Conservation (phyloP, 2,888 invertebrate genomes). For the Drosophila kambysellisi region DNA sequence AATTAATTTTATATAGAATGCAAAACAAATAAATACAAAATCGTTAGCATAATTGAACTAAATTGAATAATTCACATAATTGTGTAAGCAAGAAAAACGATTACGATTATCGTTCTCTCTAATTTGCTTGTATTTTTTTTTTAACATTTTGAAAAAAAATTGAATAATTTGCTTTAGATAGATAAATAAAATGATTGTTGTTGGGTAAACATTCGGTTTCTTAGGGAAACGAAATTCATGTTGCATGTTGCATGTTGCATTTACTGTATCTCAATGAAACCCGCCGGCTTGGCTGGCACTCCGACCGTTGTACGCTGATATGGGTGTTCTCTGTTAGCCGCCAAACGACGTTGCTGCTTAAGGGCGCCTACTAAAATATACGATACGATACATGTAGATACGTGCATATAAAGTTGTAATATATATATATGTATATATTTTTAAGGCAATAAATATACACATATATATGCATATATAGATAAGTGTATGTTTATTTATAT, state of each 20-base stretch:
- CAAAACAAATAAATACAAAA: constrained; percentile 44
- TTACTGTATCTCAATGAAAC: constrained; percentile 82
- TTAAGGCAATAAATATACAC: constrained; percentile 45
- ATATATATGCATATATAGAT: constrained; percentile 35
- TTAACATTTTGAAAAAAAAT: constrained; percentile 17
- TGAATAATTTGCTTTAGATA: constrained; percentile 22
- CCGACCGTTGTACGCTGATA: constrained; percentile 95
- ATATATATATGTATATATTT: constrained; percentile 48
- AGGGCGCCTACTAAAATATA: constrained; percentile 85
- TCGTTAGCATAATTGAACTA: constrained; percentile 65
- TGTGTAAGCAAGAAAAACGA: constrained; percentile 12
- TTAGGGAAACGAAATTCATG: constrained; percentile 46
- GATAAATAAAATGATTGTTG: constrained; percentile 28
- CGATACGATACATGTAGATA: constrained; percentile 77
- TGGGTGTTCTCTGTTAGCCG: constrained; percentile 95
- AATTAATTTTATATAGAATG: constrained; percentile 18
- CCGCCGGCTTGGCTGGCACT: constrained; percentile 88
- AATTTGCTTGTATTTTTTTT: background rate
- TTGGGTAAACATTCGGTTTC: constrained; percentile 20
- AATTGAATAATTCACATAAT: constrained; percentile 44
- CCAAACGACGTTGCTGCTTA: constrained; percentile 93
- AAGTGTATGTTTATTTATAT: constrained; percentile 22
- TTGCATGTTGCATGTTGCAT: constrained; percentile 17
- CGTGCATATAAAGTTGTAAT: constrained; percentile 41
- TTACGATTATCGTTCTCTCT: constrained; percentile 7